These are phyloP conservation scores for Temnothorax unifasciatus DNA, from an alignment of 2,888 invertebrate genomes.

Conservation along the genomic window DNA sequence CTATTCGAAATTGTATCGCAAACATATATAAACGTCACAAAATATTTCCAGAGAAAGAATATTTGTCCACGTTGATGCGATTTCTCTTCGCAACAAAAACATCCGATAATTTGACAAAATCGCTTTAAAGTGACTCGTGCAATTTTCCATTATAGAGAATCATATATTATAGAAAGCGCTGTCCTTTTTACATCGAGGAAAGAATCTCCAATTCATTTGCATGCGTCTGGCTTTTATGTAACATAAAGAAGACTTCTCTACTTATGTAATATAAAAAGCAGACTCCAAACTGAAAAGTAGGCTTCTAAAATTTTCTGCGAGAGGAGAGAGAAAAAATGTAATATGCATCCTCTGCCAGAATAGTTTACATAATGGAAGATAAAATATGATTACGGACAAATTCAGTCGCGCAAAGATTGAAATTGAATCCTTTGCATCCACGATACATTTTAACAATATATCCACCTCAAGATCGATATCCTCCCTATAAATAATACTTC, in stretches of 20 bases:
- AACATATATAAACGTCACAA: conserved; percentile 18
- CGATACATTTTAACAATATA: conserved; percentile 14
- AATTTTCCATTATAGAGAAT: conserved; percentile 21
- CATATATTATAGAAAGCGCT: conserved; percentile 32
- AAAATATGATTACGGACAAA: conserved; percentile 7
- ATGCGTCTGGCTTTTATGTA: conserved; percentile 27
- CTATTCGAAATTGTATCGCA: neutral
- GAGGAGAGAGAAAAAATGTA: no score
- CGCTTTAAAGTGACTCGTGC: conserved; percentile 23
- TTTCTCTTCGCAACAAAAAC: neutral
- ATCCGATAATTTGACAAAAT: neutral
- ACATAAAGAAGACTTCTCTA: neutral
- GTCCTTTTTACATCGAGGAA: neutral
- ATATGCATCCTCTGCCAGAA: neutral
- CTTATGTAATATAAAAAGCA: no score
- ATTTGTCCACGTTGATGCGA: neutral
- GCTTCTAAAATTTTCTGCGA: neutral
- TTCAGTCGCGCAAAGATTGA: conserved; percentile 28
- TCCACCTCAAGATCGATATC: conserved; percentile 27
- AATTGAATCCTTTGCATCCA: neutral
- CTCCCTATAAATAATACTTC: conserved; percentile 6
- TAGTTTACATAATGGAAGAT: conserved; percentile 26
- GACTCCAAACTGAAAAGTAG: conserved; percentile 1
- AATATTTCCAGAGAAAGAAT: neutral
- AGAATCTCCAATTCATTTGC: conserved; percentile 30